Evolutionary conservation across 2,888 invertebrate species (phyloP), one percentile per base, ranked within the genome.

Genomic region (Cephus runcator): DNA sequence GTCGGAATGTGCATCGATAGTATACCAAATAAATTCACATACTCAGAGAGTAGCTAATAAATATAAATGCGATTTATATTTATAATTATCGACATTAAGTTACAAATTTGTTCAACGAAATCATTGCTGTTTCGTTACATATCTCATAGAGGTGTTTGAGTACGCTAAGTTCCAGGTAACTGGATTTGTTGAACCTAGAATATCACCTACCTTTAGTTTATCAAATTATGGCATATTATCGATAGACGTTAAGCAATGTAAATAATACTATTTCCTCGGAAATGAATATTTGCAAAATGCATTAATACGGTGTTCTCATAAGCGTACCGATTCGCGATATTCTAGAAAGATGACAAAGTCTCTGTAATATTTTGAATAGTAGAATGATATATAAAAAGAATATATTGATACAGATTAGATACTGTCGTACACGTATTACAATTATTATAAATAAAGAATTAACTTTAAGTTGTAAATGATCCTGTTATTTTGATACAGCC

Each of bases 401-500:
- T 71, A 71, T 71, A 34, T 33, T 71, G 71, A 71, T 71, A 34
- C 71, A 71, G 33, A 71, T 33, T 33, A 71, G 12, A 71, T 71
- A 71, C 34, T 71, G 15, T 71, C 71, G 31, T 33, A 15, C 12
- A 71, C 71, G 31, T 71, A 71, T 71, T 71, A 71, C 9, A 77
- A 34, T 30, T 77, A 73, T 68, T 77, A 77, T 33, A 79, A 73
- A 40, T 75, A 73, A 80, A 77, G 80, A 78, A 79, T n/a, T 69
- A 77, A 74, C n/a, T 73, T 68, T 80, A 81, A 76, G 56, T 73
- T 76, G 79, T 80, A 78, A 80, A 79, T 77, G 79, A 78, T 79
- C 79, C 80, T 79, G 78, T 82, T 82, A 81, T 79, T 82, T 81
- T 81, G 77, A 82, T 81, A 80, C 80, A 81, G 82, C 79, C 82